Evolutionary conservation across 37 sponge, comb jelly and placozoan species (phyloP), one percentile per base, ranked within the genome.

Genomic region (Aphrocallistes beatrix): DNA sequence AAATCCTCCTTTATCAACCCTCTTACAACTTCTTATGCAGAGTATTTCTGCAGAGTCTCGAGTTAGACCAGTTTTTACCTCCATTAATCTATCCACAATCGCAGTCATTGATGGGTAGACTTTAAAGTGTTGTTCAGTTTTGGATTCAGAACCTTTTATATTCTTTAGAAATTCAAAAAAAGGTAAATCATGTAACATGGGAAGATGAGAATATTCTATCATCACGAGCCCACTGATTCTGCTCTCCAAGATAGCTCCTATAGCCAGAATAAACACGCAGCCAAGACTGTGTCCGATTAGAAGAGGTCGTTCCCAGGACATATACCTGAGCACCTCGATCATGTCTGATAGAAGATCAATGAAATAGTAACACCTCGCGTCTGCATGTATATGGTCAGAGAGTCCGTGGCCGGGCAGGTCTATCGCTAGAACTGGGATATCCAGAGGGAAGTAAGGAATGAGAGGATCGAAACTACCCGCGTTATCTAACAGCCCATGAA

Each of bases 321-420:
- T 21, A 13, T 32, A 60, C 75, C 21, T 60, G 32, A 60, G 34
- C n/a, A 60, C 75, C n/a, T 60, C 75, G 3, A 60, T 60, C 75
- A 60, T 30, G n/a, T 60, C 75, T 19, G 75, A 60, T 60, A 60
- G 17, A 6, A 60, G n/a, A 13, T 30, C n/a, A n/a, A n/a, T n/a
- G 21, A 60, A 60, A 13, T 60, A 60, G 6, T 60, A 30, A 28
- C n/a, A 60, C 6, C 28, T 6, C 28, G 3, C 3, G 6, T 60
- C n/a, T 6, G 8, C 75, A 60, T 19, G 34, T 19, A 25, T 25
- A 30, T 60, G 75, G 34, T 60, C 75, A 60, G 75, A 60, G 34
- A 60, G n/a, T 60, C 75, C 75, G 34, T 60, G 75, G 10, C 75
- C 75, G n/a, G 75, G 1, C n/a, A 60, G 75, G 34, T 60, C 75